Evolutionary conservation across 2,113 vertebrate genomes (phyloP), one percentile per base, ranked within the genome.

Genomic region (Pteropus alecto): DNA sequence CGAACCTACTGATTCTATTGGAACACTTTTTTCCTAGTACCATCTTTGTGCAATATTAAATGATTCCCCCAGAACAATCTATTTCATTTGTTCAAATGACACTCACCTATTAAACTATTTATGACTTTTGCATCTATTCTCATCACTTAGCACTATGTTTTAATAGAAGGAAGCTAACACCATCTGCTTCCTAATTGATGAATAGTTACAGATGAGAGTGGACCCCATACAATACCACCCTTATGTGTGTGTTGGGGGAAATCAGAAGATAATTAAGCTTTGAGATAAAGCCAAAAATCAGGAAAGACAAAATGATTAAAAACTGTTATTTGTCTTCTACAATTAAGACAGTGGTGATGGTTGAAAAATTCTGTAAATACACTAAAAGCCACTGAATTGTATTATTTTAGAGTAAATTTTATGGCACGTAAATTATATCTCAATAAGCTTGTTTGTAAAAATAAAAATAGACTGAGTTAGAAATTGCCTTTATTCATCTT

Each of bases 161-260:
- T 97, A 97, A 96, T 18, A 97, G 82, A 61, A 93, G 77, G 87
- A 97, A 97, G 83, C 96, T 87, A 97, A 94, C 92, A 96, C 96
- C 97, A 97, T 97, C 98, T 98, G 97, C 98, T 98, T 98, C 96
- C 96, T 97, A 97, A 97, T n/a, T 97, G 97, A 98, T 96, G 96
- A 98, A 96, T 63, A 97, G 93, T 94, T 98, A 98, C 89, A 94
- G 71, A 68, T 11, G 3, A 96, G 61, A 35, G 22, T 12, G 28
- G 97, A 96, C 87, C 33, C 90, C 67, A 97, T 82, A 96, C 38
- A 97, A 35, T 77, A 54, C 97, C 87, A 93, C 22, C 87, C 79
- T 38, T 51, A 87, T 24, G 70, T 4, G 3, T 54, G 56, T 97
- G 90, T 96, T 90, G 88, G 65, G 56, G 46, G 87, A 97, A 96